phyloP scores from a whole-genome alignment of 2,113 vertebrate species.

The rabbit (Oryctolagus cuniculus) region DNA sequence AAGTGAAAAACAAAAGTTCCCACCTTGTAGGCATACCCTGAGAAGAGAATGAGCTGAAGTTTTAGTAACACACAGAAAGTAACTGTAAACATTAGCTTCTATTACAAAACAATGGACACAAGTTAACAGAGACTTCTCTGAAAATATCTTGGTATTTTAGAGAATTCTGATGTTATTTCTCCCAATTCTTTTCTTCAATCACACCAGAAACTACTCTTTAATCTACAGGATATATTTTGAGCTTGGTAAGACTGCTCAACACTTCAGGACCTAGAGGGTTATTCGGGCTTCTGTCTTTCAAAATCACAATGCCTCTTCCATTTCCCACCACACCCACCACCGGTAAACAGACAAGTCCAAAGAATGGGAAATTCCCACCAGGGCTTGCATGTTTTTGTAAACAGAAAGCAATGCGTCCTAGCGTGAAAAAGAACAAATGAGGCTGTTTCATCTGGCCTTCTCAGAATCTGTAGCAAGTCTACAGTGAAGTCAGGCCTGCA shows the following conservation, averaged over 20 bases:
- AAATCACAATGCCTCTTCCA: constrained; percentile 4
- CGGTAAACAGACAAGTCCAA: neutral
- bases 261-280: neutral
- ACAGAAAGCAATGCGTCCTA: constrained; percentile 28
- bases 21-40: neutral
- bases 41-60: constrained; percentile 1
- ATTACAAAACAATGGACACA: neutral
- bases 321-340: neutral
- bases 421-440: neutral
- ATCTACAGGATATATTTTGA: neutral
- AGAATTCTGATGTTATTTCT: constrained; percentile 51
- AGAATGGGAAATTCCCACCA: constrained; percentile 44
- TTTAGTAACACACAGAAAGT: neutral
- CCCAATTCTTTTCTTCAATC: constrained; percentile 33
- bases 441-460: neutral
- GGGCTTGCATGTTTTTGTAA: constrained; percentile 4
- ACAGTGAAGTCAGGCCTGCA: neutral
- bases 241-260: neutral
- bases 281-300: neutral
- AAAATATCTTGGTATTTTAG: constrained; percentile 31
- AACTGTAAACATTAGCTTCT: constrained; percentile 24
- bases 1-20: neutral
- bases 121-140: neutral
- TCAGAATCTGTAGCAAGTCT: neutral
- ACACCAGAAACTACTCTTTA: constrained; percentile 38